Evolutionary conservation across 2,113 vertebrate genomes (phyloP).

Genomic region (Psephotus haematonotus): DNA sequence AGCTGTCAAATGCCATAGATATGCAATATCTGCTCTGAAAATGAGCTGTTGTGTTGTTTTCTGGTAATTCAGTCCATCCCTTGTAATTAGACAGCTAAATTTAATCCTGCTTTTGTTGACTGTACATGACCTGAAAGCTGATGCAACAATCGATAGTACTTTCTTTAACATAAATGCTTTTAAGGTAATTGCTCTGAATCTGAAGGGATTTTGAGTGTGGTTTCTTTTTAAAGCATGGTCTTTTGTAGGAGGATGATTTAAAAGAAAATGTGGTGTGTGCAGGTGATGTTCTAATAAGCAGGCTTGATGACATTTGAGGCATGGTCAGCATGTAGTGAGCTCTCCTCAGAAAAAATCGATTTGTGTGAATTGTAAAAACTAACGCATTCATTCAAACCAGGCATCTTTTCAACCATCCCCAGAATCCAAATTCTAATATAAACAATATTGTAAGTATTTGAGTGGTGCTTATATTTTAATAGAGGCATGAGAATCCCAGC

Average conservation of each 20-base stretch:
- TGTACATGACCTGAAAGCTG: background rate
- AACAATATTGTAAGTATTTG: background rate
- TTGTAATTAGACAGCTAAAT: constrained; percentile 5
- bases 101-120: constrained; percentile 23
- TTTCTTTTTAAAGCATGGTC: background rate
- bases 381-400: background rate
- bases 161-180: constrained; percentile 2
- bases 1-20: background rate
- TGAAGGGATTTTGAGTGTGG: background rate
- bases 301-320: background rate
- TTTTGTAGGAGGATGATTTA: background rate
- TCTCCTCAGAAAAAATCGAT: background rate
- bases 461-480: background rate
- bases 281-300: background rate
- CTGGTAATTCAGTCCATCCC: background rate
- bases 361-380: background rate
- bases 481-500: background rate
- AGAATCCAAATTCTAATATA: background rate
- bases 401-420: background rate
- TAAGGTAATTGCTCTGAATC: background rate
- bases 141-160: constrained; percentile 9
- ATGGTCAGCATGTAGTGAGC: background rate
- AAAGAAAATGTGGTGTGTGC: background rate
- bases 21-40: background rate
- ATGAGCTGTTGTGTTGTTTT: background rate